phyloP scores from a whole-genome alignment of 2,888 invertebrate species.

The Agriotes lineatus region DNA sequence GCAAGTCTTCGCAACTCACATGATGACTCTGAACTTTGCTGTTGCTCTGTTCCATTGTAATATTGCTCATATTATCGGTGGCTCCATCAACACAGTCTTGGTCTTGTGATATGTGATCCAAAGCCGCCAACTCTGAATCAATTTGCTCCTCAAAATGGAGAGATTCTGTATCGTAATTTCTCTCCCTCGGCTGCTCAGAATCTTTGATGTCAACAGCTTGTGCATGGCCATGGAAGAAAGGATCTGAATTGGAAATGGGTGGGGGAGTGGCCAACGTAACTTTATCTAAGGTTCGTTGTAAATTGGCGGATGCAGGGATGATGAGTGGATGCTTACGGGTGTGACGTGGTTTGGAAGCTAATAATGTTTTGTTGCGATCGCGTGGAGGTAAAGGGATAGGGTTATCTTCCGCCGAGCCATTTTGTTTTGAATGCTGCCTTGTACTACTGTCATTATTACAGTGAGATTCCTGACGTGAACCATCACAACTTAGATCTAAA shows the following conservation, averaged over 20 bases:
- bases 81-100: conserved; percentile 57
- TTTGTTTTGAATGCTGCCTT: not conserved
- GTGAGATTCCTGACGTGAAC: conserved; percentile 21
- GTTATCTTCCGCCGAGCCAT: conserved; percentile 66
- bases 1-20: conserved; percentile 90
- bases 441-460: conserved; percentile 31
- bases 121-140: conserved; percentile 72
- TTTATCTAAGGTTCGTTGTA: conserved; percentile 74
- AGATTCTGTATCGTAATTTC: conserved; percentile 64
- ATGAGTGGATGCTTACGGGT: conserved; percentile 86
- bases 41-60: conserved; percentile 29
- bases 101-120: conserved; percentile 69
- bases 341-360: conserved; percentile 77
- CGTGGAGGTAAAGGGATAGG: conserved; percentile 85
- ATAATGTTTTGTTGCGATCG: conserved; percentile 75
- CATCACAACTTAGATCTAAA: conserved; percentile 8
- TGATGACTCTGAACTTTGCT: conserved; percentile 72
- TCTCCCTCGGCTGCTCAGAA: conserved; percentile 43
- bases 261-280: conserved; percentile 60
- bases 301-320: conserved; percentile 74
- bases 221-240: conserved; percentile 37
- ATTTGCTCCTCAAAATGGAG: conserved; percentile 73
- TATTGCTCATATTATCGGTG: conserved; percentile 50
- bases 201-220: conserved; percentile 18
- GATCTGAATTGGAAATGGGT: conserved; percentile 49